Evolutionary conservation across 1,140 invertebrate species (phyloP).

Genomic region (Drosophila virilis): DNA sequence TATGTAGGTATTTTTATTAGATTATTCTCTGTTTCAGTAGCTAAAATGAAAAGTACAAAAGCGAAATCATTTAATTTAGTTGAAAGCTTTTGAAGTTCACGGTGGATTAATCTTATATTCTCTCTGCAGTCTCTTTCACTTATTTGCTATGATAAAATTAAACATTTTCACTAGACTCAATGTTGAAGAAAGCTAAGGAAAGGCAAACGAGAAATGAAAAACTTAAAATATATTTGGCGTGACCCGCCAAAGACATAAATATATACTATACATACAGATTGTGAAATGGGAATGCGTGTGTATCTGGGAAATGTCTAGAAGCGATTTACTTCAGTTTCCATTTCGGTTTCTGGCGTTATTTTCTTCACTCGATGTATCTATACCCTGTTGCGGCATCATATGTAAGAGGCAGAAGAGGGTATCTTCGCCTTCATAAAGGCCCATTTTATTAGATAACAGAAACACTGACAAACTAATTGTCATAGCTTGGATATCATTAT

Average conservation of each 20-base stretch:
- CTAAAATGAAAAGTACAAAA: conserved; percentile 36
- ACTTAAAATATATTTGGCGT: conserved; percentile 65
- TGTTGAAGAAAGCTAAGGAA: conserved; percentile 1
- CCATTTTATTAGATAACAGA: no score
- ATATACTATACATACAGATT: neutral
- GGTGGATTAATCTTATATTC: conserved; percentile 40
- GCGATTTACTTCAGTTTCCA: conserved; percentile 70
- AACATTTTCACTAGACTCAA: conserved; percentile 54
- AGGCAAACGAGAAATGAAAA: conserved; percentile 52
- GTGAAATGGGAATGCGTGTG: neutral
- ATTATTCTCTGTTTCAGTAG: conserved; percentile 17
- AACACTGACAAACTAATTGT: no score
- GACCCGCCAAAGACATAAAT: conserved; percentile 12
- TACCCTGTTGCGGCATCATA: neutral
- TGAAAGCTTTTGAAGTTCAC: conserved; percentile 70
- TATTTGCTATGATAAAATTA: conserved; percentile 65
- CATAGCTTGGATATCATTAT: no score
- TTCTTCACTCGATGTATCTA: neutral
- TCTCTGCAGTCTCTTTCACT: conserved; percentile 47
- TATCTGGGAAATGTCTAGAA: conserved; percentile 68
- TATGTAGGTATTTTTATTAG: conserved; percentile 4
- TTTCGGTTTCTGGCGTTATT: conserved; percentile 56
- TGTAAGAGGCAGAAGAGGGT: neutral
- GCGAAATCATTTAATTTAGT: conserved; percentile 73
- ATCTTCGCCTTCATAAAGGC: neutral